Conservation (phyloP, 2,797 vertebrate species). For the Hoplostethus mediterraneus region DNA sequence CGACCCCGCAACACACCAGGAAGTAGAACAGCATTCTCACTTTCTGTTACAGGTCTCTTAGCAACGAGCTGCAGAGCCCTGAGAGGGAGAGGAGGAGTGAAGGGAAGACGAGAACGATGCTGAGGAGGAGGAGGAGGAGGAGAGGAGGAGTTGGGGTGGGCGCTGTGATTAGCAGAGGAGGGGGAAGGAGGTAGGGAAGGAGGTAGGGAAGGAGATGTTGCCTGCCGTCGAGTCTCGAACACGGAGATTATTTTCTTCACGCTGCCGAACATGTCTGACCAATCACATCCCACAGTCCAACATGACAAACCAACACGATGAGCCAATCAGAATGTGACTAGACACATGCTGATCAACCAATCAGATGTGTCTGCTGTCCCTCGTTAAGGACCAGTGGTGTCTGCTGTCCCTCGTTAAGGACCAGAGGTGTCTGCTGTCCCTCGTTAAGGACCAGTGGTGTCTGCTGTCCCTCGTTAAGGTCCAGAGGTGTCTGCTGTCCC, state of each 20-base stretch:
- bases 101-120: slow-evolving; percentile 30
- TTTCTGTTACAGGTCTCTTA: slow-evolving; percentile 32
- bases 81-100: slow-evolving; percentile 54
- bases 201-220: not conserved
- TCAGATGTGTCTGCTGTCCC: not conserved
- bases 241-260: slow-evolving; percentile 66
- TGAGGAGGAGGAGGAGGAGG: not conserved
- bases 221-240: slow-evolving; percentile 54
- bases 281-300: slow-evolving; percentile 14
- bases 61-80: slow-evolving; percentile 46
- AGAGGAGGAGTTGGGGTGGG: not conserved
- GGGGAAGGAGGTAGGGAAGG: not conserved
- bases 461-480: not conserved
- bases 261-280: slow-evolving; percentile 61
- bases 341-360: not conserved
- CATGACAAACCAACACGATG: not conserved
- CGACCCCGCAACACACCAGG: slow-evolving; percentile 36
- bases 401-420: not conserved
- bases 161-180: not conserved
- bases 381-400: not conserved
- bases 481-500: not conserved
- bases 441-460: not conserved
- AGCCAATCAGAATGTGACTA: not conserved
- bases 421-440: too few species aligned
- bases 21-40: slow-evolving; percentile 11